These are phyloP conservation scores for Anastatus disparis DNA, from an alignment of 1,140 invertebrate species.

Conservation along the genomic window DNA sequence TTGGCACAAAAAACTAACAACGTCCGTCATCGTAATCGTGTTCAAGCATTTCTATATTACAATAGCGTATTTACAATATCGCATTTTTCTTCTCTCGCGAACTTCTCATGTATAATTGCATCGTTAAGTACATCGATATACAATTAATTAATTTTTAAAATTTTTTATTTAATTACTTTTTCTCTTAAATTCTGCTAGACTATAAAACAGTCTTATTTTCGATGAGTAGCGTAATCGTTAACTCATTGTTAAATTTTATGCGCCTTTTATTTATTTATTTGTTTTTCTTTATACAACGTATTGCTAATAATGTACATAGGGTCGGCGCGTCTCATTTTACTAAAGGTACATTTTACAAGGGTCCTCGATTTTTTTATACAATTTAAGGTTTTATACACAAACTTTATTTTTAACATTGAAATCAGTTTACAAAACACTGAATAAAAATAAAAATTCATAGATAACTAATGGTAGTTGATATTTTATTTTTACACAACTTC, in stretches of 20 bases:
- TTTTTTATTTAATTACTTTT: not conserved
- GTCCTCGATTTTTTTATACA: no score
- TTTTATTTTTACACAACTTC: no score
- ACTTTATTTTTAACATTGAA: no score
- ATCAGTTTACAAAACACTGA: no score
- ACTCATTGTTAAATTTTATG: not conserved
- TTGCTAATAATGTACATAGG: not conserved
- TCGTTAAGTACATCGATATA: constrained; percentile 16
- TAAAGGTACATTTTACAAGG: no score
- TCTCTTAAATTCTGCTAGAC: not conserved
- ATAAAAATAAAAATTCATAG: no score
- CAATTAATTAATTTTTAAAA: not conserved
- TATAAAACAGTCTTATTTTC: constrained; percentile 11
- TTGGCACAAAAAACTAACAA: constrained; percentile 17
- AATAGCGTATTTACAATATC: constrained; percentile 25
- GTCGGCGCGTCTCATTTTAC: not conserved
- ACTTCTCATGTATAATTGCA: not conserved
- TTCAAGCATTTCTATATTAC: constrained; percentile 15
- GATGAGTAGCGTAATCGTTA: no score
- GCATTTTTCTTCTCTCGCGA: no score
- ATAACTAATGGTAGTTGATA: no score
- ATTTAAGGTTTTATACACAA: no score
- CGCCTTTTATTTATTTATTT: no score
- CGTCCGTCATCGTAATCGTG: not conserved
- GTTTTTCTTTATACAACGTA: no score